Conservation (phyloP, 2,113 vertebrate genomes). For the Miniopterus natalensis region DNA sequence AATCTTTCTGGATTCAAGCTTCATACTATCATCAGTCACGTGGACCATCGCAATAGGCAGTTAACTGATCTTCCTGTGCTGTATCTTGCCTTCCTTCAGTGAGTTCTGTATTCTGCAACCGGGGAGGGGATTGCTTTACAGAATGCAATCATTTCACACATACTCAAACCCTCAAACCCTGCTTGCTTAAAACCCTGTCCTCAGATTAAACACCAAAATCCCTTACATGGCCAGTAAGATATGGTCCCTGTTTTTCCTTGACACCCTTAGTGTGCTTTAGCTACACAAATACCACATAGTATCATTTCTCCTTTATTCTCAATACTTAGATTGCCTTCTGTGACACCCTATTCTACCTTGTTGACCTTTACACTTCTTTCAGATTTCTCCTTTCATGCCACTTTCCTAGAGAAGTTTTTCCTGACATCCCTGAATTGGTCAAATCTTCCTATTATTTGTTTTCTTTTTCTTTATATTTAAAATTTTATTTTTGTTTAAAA, state of each 20-base stretch:
- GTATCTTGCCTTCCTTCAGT: not conserved
- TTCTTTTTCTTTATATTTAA: not conserved
- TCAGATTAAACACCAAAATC: not conserved
- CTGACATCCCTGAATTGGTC: not conserved
- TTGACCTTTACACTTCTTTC: not conserved
- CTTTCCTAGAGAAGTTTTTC: not conserved
- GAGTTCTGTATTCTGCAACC: not conserved
- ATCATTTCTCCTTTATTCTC: not conserved
- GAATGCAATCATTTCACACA: not conserved
- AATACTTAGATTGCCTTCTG: not conserved
- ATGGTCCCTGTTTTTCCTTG: not conserved
- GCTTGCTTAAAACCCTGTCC: not conserved
- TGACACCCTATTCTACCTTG: not conserved
- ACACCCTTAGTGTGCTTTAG: too few relatives aligned
- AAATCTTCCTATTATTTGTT: not conserved
- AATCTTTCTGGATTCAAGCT: not conserved
- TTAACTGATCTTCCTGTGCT: not conserved
- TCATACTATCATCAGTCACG: not conserved
- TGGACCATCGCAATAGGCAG: not conserved
- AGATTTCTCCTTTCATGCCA: not conserved
- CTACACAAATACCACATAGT: not conserved
- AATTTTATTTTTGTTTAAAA: too few relatives aligned
- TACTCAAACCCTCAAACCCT: not conserved
- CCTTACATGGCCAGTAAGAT: not conserved
- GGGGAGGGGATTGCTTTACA: not conserved